These are phyloP conservation scores for Acanthurus lineatus DNA, from an alignment of 2,797 vertebrate genomes.

Conservation along the genomic window DNA sequence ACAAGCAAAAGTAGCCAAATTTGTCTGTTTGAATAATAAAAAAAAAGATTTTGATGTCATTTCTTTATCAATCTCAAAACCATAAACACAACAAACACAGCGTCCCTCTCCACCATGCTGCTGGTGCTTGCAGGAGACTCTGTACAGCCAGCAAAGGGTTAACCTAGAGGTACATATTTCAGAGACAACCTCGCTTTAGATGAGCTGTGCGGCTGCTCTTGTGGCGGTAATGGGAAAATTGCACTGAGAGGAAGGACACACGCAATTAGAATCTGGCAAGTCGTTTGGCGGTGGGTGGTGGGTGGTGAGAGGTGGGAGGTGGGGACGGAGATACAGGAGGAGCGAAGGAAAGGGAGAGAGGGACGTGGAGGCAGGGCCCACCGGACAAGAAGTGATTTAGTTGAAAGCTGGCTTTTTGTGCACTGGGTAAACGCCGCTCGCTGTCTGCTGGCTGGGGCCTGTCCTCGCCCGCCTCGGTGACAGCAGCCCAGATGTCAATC, in stretches of 20 bases:
- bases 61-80: conserved; percentile 7
- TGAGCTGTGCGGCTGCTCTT: conserved; percentile 91
- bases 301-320: conserved; percentile 48
- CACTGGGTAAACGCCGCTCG: conserved; percentile 86
- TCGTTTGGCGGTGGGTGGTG: conserved; percentile 67
- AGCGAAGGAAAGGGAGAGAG: conserved; percentile 53
- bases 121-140: conserved; percentile 15
- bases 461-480: conserved; percentile 88
- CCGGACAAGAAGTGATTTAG: conserved; percentile 98
- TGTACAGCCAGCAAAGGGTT: conserved; percentile 86
- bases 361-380: conserved; percentile 86
- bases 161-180: conserved; percentile 91
- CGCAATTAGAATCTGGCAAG: conserved; percentile 99
- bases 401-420: conserved; percentile 95
- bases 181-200: conserved; percentile 94
- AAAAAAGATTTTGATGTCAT: background rate
- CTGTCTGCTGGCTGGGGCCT: conserved; percentile 66
- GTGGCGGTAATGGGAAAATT: conserved; percentile 98
- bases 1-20: background rate
- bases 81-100: conserved; percentile 3
- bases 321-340: conserved; percentile 40
- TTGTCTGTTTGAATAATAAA: background rate
- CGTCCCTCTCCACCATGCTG: background rate
- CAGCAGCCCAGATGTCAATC: conserved; percentile 99
- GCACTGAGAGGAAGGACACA: conserved; percentile 98